Evolutionary conservation across 1,140 invertebrate species (phyloP).

Genomic region (Phthorimaea operculella): DNA sequence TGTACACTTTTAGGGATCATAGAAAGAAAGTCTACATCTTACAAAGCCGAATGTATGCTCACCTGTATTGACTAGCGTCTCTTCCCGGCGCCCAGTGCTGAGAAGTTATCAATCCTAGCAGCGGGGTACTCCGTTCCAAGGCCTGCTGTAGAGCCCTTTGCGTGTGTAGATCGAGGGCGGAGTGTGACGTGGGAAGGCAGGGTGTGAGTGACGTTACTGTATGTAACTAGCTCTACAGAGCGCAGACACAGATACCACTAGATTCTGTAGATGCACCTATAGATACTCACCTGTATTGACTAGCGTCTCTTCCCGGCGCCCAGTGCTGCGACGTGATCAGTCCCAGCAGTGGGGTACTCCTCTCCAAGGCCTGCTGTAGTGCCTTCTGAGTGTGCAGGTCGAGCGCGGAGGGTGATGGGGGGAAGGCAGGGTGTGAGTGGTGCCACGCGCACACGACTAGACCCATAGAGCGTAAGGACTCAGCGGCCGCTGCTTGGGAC

Average conservation of each 20-base stretch:
- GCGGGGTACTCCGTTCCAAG: slow-evolving; percentile 31
- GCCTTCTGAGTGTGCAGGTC: slow-evolving; percentile 51
- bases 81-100: slow-evolving; percentile 53
- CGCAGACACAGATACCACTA: background rate
- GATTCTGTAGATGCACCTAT: too few species aligned
- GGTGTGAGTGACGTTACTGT: slow-evolving; percentile 67
- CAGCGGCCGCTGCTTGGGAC: slow-evolving; percentile 46
- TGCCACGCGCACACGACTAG: slow-evolving; percentile 49
- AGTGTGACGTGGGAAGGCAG: slow-evolving; percentile 50
- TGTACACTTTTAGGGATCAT: too few species aligned
- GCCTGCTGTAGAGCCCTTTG: slow-evolving; percentile 50
- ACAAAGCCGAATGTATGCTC: too few species aligned
- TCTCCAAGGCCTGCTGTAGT: slow-evolving; percentile 41
- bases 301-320: slow-evolving; percentile 42
- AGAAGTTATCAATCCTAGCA: slow-evolving; percentile 51
- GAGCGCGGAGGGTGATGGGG: slow-evolving; percentile 40
- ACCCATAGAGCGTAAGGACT: slow-evolving; percentile 28
- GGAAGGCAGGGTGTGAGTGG: slow-evolving; percentile 62
- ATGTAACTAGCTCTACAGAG: too few species aligned
- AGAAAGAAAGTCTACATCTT: too few species aligned
- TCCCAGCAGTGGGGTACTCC: slow-evolving; percentile 39
- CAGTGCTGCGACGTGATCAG: slow-evolving; percentile 56
- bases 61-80: slow-evolving; percentile 50
- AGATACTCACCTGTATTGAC: slow-evolving; percentile 44
- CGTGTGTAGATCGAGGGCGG: slow-evolving; percentile 43